A percentile compares a stretch with the other conserved stretches of the same genome.
phyloP scores from a whole-genome alignment of 2,797 vertebrate species.

The Pangasius larnaudii region DNA sequence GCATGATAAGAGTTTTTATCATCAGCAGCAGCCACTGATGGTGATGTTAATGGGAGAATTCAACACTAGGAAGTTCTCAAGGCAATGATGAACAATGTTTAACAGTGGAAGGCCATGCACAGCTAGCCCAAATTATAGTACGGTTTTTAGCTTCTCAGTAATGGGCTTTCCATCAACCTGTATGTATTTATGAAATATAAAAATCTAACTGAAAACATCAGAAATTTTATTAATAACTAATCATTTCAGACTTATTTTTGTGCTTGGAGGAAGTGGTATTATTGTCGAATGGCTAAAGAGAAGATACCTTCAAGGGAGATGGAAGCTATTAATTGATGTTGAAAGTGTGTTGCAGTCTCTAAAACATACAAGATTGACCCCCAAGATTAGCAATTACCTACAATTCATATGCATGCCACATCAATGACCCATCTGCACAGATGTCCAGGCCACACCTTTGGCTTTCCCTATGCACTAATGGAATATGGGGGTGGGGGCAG shows the following conservation, averaged over 20 bases:
- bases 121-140: background rate
- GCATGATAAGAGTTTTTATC: background rate
- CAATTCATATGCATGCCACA: background rate
- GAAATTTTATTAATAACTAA: background rate
- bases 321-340: background rate
- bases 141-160: background rate
- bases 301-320: too few species aligned
- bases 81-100: background rate
- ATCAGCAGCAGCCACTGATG: background rate
- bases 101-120: background rate
- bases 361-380: too few species aligned
- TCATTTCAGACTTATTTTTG: background rate
- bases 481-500: background rate
- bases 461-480: background rate
- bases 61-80: background rate
- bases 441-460: constrained; percentile 10
- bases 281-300: background rate
- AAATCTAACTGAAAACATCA: background rate
- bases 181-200: background rate
- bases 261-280: background rate
- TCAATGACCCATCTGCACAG: background rate
- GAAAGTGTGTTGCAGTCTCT: background rate
- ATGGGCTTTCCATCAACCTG: background rate
- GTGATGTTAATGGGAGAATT: background rate
- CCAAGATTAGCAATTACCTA: background rate